A percentile compares a stretch with the other conserved stretches of the same genome.
Evolutionary conservation across 1,140 invertebrate species (phyloP).

Genomic region (Halesus radiatus): DNA sequence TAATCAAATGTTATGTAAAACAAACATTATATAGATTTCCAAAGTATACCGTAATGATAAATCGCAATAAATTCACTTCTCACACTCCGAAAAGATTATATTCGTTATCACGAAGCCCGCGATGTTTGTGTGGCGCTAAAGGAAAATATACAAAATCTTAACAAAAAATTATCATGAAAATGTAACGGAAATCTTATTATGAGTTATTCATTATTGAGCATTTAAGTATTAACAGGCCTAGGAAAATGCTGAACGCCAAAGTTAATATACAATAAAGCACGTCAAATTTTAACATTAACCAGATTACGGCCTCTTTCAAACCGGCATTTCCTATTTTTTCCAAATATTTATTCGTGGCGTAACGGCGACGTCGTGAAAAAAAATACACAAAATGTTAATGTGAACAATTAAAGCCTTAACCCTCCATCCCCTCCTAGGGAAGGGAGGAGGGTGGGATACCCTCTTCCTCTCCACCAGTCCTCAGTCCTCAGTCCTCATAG

Average conservation of each 20-base stretch:
- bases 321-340: constrained; percentile 42
- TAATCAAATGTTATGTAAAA: too few species aligned
- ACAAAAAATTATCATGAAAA: not conserved
- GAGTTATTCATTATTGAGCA: constrained; percentile 14
- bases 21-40: too few species aligned
- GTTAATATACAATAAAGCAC: constrained; percentile 32
- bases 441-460: constrained; percentile 1
- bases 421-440: constrained; percentile 12
- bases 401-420: constrained; percentile 54
- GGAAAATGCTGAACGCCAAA: not conserved
- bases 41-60: too few species aligned
- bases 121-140: too few species aligned
- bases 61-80: too few species aligned
- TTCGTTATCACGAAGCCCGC: too few species aligned
- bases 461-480: constrained; percentile 42
- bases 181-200: not conserved
- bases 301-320: constrained; percentile 32
- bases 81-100: too few species aligned
- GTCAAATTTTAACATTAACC: constrained; percentile 37
- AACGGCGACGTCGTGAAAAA: constrained; percentile 18
- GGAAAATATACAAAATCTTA: too few species aligned
- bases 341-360: constrained; percentile 52
- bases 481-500: constrained; percentile 15
- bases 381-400: constrained; percentile 57
- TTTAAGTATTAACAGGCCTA: constrained; percentile 15